phyloP scores from a whole-genome alignment of 2,888 invertebrate species.

The Orchesellides sinensis region DNA sequence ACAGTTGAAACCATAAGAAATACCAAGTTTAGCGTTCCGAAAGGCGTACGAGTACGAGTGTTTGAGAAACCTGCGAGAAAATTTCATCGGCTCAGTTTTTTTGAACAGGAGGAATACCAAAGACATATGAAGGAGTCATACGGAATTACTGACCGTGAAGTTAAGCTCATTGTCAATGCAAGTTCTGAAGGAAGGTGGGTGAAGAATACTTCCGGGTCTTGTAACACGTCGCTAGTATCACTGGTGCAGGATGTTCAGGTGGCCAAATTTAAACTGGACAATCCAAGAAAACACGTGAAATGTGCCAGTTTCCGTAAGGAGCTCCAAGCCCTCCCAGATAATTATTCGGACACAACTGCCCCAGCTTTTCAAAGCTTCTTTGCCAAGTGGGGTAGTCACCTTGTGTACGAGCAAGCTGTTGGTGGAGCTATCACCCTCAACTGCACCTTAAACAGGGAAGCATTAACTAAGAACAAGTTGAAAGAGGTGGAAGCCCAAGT shows the following conservation, averaged over 20 bases:
- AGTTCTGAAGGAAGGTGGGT: slow-evolving; percentile 28
- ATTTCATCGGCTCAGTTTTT: slow-evolving; percentile 4
- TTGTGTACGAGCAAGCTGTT: slow-evolving; percentile 10
- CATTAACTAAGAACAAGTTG: background rate
- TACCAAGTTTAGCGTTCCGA: slow-evolving; percentile 10
- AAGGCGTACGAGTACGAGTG: background rate
- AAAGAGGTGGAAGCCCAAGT: background rate
- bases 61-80: background rate
- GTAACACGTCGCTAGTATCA: background rate
- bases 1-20: background rate
- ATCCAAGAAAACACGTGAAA: background rate
- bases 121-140: slow-evolving; percentile 1
- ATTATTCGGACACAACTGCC: background rate
- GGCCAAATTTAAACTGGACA: background rate
- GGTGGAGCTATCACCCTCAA: slow-evolving; percentile 23
- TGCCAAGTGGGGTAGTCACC: slow-evolving; percentile 30
- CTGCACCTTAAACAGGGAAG: background rate
- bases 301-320: background rate
- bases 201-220: background rate
- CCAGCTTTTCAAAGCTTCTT: slow-evolving; percentile 29
- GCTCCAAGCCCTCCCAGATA: background rate
- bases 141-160: background rate
- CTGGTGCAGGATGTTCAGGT: slow-evolving; percentile 6
- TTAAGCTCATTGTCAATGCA: slow-evolving; percentile 7
- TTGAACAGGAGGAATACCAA: slow-evolving; percentile 12